A percentile compares a stretch with the other conserved stretches of the same genome.
Evolutionary conservation across 2,113 vertebrate genomes (phyloP).

Genomic region (Struthio camelus): DNA sequence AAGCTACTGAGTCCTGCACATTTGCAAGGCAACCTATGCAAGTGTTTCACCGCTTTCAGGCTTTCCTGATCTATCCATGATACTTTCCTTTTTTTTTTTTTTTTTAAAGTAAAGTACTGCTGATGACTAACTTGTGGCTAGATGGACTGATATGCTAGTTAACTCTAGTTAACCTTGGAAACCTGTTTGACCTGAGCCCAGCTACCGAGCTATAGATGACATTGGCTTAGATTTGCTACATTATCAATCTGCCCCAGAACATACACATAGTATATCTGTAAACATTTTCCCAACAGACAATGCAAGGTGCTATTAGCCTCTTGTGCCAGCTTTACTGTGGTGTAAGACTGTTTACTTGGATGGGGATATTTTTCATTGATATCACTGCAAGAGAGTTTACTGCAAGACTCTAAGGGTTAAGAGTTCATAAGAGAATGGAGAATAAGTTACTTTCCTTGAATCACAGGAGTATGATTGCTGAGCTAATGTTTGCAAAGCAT

Average conservation of each 20-base stretch:
- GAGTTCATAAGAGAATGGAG: background rate
- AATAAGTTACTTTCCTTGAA: background rate
- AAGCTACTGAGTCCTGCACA: background rate
- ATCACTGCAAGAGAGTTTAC: background rate
- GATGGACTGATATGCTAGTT: background rate
- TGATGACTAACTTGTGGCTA: slow-evolving; percentile 13
- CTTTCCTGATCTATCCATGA: background rate
- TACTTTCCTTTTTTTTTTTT: background rate
- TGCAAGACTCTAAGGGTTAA: background rate
- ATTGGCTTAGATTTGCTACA: background rate
- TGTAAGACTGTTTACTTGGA: background rate
- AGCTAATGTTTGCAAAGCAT: background rate
- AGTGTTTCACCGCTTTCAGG: background rate
- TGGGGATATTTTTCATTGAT: background rate
- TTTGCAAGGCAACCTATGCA: background rate
- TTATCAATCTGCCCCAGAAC: slow-evolving; percentile 13
- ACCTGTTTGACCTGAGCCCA: slow-evolving; percentile 43
- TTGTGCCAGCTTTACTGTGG: background rate
- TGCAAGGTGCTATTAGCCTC: background rate
- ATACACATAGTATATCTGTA: background rate
- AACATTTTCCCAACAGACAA: background rate
- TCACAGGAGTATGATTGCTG: background rate
- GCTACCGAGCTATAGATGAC: background rate
- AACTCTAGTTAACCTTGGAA: background rate
- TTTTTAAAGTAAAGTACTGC: background rate